A percentile compares a stretch with the other conserved stretches of the same genome.
Evolutionary conservation across 2,797 vertebrate genomes (phyloP).

Genomic region (Chloroceryle inda): DNA sequence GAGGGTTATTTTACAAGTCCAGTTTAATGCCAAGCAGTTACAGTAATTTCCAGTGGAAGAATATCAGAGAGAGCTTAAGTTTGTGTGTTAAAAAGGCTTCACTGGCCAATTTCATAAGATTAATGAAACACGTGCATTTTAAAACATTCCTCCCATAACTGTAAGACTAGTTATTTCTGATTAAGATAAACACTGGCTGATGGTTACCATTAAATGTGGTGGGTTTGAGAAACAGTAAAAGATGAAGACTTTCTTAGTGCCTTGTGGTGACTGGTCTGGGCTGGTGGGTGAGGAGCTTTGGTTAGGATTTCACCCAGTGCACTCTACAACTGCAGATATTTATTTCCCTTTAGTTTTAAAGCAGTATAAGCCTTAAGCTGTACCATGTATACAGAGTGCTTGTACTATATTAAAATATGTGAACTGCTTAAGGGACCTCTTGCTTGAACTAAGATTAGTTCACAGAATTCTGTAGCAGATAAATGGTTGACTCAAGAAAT

Average conservation of each 20-base stretch:
- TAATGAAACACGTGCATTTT: neutral
- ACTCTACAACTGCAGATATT: constrained; percentile 1
- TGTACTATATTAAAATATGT: constrained; percentile 72
- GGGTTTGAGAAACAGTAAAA: neutral
- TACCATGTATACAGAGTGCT: constrained; percentile 16
- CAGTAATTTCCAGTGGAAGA: neutral
- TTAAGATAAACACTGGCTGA: neutral
- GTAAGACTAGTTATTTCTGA: neutral
- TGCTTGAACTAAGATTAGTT: constrained; percentile 74
- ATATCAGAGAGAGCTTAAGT: neutral
- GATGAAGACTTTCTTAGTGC: neutral
- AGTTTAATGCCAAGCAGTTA: neutral
- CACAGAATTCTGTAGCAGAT: constrained; percentile 68
- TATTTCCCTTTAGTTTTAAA: constrained; percentile 22
- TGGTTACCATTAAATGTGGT: neutral
- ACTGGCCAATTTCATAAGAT: neutral
- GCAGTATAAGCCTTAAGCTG: constrained; percentile 7
- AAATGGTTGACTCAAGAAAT: constrained; percentile 66
- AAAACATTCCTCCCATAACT: neutral
- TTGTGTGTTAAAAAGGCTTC: neutral
- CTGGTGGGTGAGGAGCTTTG: neutral
- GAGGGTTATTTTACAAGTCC: neutral
- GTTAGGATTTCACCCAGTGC: neutral
- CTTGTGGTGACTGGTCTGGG: neutral
- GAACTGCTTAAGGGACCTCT: constrained; percentile 69